Evolutionary conservation across 2,888 invertebrate species (phyloP).

Genomic region (Hypselothyrea guttata): DNA sequence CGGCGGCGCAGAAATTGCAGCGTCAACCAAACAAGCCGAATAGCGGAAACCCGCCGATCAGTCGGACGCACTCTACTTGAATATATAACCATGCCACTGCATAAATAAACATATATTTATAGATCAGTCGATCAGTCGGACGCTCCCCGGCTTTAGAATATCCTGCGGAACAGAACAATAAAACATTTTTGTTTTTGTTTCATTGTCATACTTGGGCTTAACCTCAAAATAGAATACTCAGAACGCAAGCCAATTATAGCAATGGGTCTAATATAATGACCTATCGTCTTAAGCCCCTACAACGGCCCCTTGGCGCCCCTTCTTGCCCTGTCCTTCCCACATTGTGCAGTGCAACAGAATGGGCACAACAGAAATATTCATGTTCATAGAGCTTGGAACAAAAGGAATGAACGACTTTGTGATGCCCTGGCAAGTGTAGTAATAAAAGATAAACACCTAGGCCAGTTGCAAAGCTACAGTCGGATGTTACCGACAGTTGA

Average conservation of each 20-base stretch:
- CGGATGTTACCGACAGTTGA: too few relatives aligned
- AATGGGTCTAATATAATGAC: constrained; percentile 48
- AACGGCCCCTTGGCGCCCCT: not conserved
- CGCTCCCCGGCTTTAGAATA: too few relatives aligned
- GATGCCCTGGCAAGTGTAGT: constrained; percentile 7
- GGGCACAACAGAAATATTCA: constrained; percentile 21
- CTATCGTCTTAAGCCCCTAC: constrained; percentile 24
- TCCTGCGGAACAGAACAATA: too few relatives aligned
- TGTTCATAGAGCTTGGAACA: not conserved
- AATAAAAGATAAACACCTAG: too few relatives aligned
- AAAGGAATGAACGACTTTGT: not conserved
- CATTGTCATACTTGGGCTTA: constrained; percentile 40
- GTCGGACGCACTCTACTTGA: too few relatives aligned
- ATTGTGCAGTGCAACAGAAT: constrained; percentile 9
- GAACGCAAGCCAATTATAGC: constrained; percentile 52
- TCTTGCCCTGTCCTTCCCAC: not conserved
- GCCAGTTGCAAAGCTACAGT: too few relatives aligned
- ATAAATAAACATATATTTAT: too few relatives aligned
- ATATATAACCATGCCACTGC: too few relatives aligned
- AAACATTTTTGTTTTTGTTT: constrained; percentile 24
- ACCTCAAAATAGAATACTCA: constrained; percentile 42
- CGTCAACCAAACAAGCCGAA: constrained; percentile 38
- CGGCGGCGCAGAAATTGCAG: constrained; percentile 51
- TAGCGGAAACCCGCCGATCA: too few relatives aligned
- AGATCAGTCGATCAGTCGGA: too few relatives aligned